Conservation (phyloP, 2,888 invertebrate genomes). For the Nymphalis c-album region DNA sequence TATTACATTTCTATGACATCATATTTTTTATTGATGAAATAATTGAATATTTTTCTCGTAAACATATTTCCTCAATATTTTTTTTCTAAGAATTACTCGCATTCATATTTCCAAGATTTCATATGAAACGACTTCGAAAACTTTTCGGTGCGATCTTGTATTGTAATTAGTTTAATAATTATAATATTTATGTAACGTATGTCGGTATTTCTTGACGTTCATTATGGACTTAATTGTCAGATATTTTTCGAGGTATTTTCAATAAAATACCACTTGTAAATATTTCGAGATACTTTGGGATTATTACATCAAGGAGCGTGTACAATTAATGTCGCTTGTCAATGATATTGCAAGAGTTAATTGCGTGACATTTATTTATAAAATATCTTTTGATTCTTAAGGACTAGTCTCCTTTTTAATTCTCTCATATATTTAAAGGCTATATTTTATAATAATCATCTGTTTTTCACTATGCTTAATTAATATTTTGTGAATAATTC, state of each 20-base stretch:
- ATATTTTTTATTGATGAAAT: background rate
- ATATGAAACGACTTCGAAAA: slow-evolving; percentile 26
- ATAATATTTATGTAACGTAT: slow-evolving; percentile 41
- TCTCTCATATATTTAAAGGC: too few species aligned
- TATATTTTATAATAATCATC: too few species aligned
- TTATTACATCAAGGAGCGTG: slow-evolving; percentile 14
- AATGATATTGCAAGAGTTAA: slow-evolving; percentile 8
- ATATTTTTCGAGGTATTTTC: slow-evolving; percentile 41
- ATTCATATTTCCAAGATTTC: slow-evolving; percentile 24
- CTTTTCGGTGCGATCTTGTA: slow-evolving; percentile 40
- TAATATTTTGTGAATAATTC: too few species aligned
- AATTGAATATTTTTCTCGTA: background rate
- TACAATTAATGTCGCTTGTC: slow-evolving; percentile 5
- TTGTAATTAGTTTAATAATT: slow-evolving; percentile 46
- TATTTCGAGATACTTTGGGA: slow-evolving; percentile 31
- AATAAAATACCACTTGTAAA: slow-evolving; percentile 31
- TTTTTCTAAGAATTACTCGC: slow-evolving; percentile 26
- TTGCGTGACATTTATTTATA: slow-evolving; percentile 4
- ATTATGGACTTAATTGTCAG: slow-evolving; percentile 42
- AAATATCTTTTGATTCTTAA: background rate
- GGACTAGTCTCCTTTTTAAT: too few species aligned
- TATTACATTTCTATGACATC: background rate
- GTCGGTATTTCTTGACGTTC: slow-evolving; percentile 34
- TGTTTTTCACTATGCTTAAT: too few species aligned
- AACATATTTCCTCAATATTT: slow-evolving; percentile 1